Conservation (phyloP, 2,888 invertebrate genomes). For the Limnephilus rhombicus region DNA sequence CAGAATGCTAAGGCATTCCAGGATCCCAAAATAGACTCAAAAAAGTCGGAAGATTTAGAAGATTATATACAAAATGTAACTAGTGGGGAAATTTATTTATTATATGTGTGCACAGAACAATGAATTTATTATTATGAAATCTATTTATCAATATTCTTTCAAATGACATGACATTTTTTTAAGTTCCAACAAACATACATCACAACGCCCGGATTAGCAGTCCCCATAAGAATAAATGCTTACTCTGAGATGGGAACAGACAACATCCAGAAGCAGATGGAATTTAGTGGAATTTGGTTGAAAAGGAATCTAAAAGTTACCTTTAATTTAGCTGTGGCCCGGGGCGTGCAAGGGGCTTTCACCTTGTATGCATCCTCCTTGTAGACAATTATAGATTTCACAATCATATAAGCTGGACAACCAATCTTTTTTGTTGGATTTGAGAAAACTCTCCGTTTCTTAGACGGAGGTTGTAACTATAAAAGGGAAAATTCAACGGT, state of each 20-base stretch:
- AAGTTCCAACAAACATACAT: background rate
- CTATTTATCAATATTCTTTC: background rate
- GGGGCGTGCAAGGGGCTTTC: background rate
- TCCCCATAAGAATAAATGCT: too few relatives aligned
- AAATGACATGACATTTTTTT: background rate
- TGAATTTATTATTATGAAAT: background rate
- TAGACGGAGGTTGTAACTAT: background rate
- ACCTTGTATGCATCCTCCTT: slow-evolving; percentile 15
- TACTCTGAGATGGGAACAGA: too few relatives aligned
- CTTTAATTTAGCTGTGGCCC: slow-evolving; percentile 20
- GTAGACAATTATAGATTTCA: slow-evolving; percentile 29
- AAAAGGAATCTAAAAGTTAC: background rate
- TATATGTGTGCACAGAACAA: background rate
- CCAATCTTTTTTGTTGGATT: slow-evolving; percentile 36
- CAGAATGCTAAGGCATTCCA: background rate
- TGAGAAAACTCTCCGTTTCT: slow-evolving; percentile 4
- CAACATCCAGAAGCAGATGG: too few relatives aligned
- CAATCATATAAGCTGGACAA: slow-evolving; percentile 30
- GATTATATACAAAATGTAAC: background rate
- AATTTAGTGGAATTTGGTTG: background rate
- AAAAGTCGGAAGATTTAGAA: background rate
- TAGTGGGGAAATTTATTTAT: background rate
- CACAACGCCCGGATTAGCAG: background rate
- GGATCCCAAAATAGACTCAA: background rate
- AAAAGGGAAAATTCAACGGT: background rate